phyloP scores from a whole-genome alignment of 2,797 vertebrate species.

The Trachops cirrhosus region DNA sequence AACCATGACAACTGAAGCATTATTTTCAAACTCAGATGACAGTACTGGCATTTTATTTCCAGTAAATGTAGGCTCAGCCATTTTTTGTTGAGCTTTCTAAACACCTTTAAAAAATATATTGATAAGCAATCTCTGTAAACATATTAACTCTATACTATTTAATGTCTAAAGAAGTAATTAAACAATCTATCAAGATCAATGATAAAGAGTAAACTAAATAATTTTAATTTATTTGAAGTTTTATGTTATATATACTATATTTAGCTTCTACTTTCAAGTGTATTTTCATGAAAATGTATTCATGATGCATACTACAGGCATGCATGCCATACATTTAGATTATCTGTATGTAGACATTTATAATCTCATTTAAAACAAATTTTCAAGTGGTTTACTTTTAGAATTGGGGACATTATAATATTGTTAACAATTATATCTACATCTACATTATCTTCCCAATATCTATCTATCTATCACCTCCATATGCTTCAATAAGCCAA shows the following conservation, averaged over 20 bases:
- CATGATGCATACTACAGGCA: background rate
- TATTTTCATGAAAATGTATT: slow-evolving; percentile 3
- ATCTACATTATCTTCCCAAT: background rate
- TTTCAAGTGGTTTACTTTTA: background rate
- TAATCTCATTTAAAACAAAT: background rate
- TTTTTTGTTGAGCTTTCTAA: background rate
- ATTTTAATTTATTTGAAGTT: background rate
- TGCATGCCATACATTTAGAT: background rate
- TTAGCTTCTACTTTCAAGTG: background rate
- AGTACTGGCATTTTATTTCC: background rate
- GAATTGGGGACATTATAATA: background rate
- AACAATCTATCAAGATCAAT: background rate
- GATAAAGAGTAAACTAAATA: background rate
- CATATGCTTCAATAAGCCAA: background rate
- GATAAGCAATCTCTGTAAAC: background rate
- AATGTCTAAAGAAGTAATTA: background rate
- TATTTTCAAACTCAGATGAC: background rate
- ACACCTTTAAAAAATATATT: background rate
- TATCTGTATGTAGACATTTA: background rate
- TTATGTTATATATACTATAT: background rate
- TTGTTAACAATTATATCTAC: background rate
- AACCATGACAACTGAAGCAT: background rate
- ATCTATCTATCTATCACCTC: background rate
- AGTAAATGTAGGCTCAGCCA: background rate
- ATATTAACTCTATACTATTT: background rate